phyloP scores from a whole-genome alignment of 2,888 invertebrate species.

The Norana najaformis region DNA sequence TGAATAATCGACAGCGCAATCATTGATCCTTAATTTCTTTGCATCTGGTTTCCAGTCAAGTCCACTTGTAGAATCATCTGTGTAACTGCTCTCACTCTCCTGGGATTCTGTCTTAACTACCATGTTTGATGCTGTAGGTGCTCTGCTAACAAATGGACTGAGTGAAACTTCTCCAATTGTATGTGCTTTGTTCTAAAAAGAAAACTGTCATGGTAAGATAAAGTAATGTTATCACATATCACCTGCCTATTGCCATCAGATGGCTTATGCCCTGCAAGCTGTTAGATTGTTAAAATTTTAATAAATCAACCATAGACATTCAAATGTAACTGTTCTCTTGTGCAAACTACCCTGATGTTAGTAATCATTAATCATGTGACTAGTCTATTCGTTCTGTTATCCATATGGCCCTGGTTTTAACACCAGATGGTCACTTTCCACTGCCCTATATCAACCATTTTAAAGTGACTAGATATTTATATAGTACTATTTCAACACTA shows the following conservation, averaged over 20 bases:
- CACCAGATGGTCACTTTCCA: not conserved
- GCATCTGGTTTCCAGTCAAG: not conserved
- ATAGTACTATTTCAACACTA: not conserved
- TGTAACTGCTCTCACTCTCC: not conserved
- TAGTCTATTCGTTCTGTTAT: not conserved
- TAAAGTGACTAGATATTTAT: too few relatives aligned
- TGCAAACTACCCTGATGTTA: too few relatives aligned
- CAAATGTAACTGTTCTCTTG: too few relatives aligned
- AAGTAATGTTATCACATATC: not conserved
- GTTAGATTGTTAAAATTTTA: too few relatives aligned
- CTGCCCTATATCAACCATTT: too few relatives aligned
- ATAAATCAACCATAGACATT: too few relatives aligned
- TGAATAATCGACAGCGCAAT: conserved; percentile 31
- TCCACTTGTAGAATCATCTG: conserved; percentile 1
- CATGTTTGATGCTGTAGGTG: not conserved
- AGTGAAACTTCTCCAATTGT: not conserved
- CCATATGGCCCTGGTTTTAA: not conserved
- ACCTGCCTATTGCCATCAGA: too few relatives aligned
- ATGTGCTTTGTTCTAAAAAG: not conserved
- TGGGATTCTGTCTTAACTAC: not conserved
- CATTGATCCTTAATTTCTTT: not conserved
- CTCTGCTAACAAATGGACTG: not conserved
- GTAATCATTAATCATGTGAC: not conserved
- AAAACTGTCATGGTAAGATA: not conserved
- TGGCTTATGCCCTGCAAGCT: too few relatives aligned